Evolutionary conservation across 2,888 invertebrate species (phyloP).

Genomic region (Liposcelis brunnea): DNA sequence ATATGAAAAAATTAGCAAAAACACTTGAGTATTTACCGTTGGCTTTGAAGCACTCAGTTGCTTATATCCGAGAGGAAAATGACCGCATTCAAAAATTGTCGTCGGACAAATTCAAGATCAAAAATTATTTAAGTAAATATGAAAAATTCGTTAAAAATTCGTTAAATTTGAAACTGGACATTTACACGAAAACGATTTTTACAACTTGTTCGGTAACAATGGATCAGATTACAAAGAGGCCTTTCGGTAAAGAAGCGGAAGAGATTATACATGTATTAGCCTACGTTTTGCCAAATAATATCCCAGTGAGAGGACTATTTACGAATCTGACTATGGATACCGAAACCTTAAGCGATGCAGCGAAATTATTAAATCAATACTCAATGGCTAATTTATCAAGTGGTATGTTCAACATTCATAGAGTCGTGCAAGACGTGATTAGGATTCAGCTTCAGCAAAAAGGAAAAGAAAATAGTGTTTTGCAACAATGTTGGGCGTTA

Average conservation of each 20-base stretch:
- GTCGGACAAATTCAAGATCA: constrained; percentile 4
- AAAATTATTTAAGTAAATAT: constrained; percentile 9
- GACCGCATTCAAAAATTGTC: not conserved
- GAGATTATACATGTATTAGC: constrained; percentile 11
- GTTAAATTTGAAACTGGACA: constrained; percentile 9
- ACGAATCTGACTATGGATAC: not conserved
- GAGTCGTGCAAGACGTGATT: constrained; percentile 11
- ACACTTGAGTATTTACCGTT: constrained; percentile 12
- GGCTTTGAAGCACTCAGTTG: constrained; percentile 13
- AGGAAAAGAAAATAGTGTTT: constrained; percentile 5
- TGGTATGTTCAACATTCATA: constrained; percentile 7
- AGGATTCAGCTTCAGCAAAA: constrained; percentile 6
- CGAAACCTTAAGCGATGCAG: constrained; percentile 1
- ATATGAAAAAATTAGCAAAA: constrained; percentile 8
- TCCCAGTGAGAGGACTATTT: constrained; percentile 9
- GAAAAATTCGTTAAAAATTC: not conserved
- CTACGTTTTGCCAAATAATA: constrained; percentile 11
- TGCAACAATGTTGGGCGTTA: too few relatives aligned
- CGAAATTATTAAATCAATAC: constrained; percentile 11
- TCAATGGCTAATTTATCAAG: constrained; percentile 9
- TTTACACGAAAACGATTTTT: constrained; percentile 9
- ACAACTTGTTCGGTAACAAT: constrained; percentile 12
- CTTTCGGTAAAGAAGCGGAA: constrained; percentile 7
- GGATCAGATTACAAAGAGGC: constrained; percentile 6
- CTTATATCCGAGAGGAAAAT: constrained; percentile 9